These are phyloP conservation scores for Plusia festucae DNA, from an alignment of 2,888 invertebrate species.

Conservation along the genomic window DNA sequence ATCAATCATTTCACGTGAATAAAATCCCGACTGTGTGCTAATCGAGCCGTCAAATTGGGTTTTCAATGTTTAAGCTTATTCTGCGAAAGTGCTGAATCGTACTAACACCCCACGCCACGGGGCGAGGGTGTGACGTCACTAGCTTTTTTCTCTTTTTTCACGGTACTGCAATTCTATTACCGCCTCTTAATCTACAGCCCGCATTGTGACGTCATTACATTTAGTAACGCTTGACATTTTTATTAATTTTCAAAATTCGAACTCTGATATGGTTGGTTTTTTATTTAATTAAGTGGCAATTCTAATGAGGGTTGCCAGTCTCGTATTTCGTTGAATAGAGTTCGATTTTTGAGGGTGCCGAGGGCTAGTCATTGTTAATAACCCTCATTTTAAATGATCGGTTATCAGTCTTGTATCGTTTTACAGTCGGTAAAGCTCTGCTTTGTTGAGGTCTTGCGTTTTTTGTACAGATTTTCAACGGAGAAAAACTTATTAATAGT, in stretches of 20 bases:
- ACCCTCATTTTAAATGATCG: slow-evolving; percentile 76
- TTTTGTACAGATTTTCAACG: not conserved
- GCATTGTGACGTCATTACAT: slow-evolving; percentile 66
- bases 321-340: slow-evolving; percentile 79
- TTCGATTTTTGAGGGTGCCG: slow-evolving; percentile 72
- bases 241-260: slow-evolving; percentile 66
- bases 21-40: slow-evolving; percentile 73
- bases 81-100: slow-evolving; percentile 84
- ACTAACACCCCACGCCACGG: slow-evolving; percentile 72
- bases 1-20: slow-evolving; percentile 68
- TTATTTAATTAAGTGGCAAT: slow-evolving; percentile 75
- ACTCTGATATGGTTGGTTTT: slow-evolving; percentile 62
- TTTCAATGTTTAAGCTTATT: slow-evolving; percentile 85
- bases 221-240: slow-evolving; percentile 67
- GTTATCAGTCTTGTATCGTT: slow-evolving; percentile 80
- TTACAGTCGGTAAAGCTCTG: slow-evolving; percentile 71
- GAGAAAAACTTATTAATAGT: not conserved
- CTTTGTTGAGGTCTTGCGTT: slow-evolving; percentile 31
- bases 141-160: slow-evolving; percentile 79
- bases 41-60: slow-evolving; percentile 88
- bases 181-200: slow-evolving; percentile 67
- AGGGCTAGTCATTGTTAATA: slow-evolving; percentile 71
- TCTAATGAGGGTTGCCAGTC: slow-evolving; percentile 81
- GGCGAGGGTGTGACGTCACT: slow-evolving; percentile 73
- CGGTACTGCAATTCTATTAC: slow-evolving; percentile 80